Conservation (phyloP, 1,140 invertebrate genomes). For the Solenopsis invicta region DNA sequence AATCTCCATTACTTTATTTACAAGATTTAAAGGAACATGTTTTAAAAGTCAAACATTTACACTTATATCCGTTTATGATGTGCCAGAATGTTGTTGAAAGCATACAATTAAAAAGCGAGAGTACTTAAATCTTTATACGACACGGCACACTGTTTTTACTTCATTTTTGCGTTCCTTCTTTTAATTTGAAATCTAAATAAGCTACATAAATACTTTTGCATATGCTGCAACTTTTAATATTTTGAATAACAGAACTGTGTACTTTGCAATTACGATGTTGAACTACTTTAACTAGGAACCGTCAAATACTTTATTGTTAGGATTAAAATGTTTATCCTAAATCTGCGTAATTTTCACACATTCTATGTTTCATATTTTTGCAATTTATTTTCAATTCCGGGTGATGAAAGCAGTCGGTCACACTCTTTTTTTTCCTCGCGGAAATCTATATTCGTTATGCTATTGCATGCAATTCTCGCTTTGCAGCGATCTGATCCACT, state of each 20-base stretch:
- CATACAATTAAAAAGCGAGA: neutral
- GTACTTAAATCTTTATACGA: neutral
- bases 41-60: neutral
- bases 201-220: neutral
- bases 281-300: neutral
- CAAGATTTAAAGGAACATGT: neutral
- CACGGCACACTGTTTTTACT: too few species aligned
- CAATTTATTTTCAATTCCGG: neutral
- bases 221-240: neutral
- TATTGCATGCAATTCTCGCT: neutral
- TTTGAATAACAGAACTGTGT: neutral
- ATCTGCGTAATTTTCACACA: neutral
- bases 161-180: neutral
- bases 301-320: neutral
- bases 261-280: neutral
- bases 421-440: neutral
- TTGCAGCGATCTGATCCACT: neutral
- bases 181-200: conserved; percentile 2
- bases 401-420: neutral
- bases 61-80: neutral
- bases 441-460: neutral
- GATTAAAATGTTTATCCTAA: conserved; percentile 1
- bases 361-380: neutral
- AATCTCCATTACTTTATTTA: neutral
- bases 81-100: neutral